These are phyloP conservation scores for Serranochromis macrocephalus DNA, from an alignment of 2,113 vertebrate genomes.

Conservation along the genomic window DNA sequence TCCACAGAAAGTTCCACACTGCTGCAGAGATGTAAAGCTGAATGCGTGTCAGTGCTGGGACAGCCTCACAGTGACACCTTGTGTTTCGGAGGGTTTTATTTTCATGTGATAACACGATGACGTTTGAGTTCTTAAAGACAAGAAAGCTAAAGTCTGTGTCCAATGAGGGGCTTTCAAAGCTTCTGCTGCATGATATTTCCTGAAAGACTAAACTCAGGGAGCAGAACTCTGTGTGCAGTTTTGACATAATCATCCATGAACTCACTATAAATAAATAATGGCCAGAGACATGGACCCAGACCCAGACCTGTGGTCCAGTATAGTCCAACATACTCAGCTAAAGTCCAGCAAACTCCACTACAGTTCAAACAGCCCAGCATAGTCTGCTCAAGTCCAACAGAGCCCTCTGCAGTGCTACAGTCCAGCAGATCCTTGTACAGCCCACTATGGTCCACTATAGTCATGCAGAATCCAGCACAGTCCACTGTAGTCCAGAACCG, in stretches of 20 bases:
- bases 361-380: neutral
- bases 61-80: neutral
- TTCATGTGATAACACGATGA: neutral
- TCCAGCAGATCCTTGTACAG: neutral
- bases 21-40: neutral
- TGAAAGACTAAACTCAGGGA: neutral
- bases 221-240: neutral
- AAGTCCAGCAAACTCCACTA: neutral
- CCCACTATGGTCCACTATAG: neutral
- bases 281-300: neutral
- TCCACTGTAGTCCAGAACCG: neutral
- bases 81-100: neutral
- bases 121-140: neutral
- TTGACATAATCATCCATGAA: neutral
- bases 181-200: neutral
- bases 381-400: neutral
- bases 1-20: neutral
- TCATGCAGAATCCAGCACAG: neutral
- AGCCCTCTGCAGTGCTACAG: neutral
- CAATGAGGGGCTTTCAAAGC: neutral
- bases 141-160: neutral
- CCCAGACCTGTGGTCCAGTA: neutral
- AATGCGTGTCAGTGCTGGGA: neutral
- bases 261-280: neutral
- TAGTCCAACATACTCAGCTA: neutral